Percentiles rank a stretch among this genome's conserved stretches.
These are phyloP conservation scores for human DNA, from an alignment of 2,113 vertebrate species.

Conservation along the genomic window GRCh38 chr16:65660001-65660500, in stretches of 20 bases:
- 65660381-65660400: background rate
- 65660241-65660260: background rate
- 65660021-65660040: background rate
- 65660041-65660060: background rate
- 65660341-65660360: background rate
- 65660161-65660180: background rate
- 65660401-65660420: background rate
- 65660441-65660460: background rate
- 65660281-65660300: background rate
- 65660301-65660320: background rate
- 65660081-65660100: rapidly evolving
- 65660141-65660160: background rate
- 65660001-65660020: background rate
- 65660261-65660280: rapidly evolving
- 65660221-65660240: background rate
- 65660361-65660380: background rate
- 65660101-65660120: rapidly evolving
- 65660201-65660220: background rate
- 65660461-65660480: background rate
- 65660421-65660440: background rate
- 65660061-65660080: background rate
- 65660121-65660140: background rate
- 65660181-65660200: background rate
- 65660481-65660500: background rate
- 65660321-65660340: no score